Conservation (phyloP, 2,797 vertebrate species). For the Microchirus variegatus region DNA sequence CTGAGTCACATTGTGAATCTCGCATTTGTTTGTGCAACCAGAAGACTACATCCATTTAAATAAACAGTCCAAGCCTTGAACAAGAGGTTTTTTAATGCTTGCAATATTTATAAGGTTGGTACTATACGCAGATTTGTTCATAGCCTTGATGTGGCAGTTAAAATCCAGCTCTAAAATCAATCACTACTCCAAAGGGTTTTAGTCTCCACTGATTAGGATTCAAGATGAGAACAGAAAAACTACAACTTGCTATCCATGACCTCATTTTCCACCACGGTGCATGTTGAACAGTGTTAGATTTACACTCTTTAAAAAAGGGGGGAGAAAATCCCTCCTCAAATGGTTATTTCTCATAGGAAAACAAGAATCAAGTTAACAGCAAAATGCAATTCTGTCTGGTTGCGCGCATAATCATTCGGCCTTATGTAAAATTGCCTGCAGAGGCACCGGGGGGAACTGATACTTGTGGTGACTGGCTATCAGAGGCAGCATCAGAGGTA, state of each 20-base stretch:
- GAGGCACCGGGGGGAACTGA: constrained; percentile 62
- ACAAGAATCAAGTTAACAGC: constrained; percentile 64
- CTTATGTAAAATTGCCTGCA: constrained; percentile 65
- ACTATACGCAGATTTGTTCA: no score
- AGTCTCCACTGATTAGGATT: no score
- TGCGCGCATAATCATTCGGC: constrained; percentile 63
- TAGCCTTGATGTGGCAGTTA: no score
- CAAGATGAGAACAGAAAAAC: neutral
- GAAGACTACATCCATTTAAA: no score
- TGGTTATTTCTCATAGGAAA: constrained; percentile 58
- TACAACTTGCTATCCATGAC: constrained; percentile 36
- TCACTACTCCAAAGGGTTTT: no score
- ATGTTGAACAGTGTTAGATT: constrained; percentile 49
- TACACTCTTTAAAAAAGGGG: constrained; percentile 32
- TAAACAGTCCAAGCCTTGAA: no score
- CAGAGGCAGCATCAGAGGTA: constrained; percentile 79
- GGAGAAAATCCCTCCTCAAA: constrained; percentile 35
- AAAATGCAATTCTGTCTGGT: constrained; percentile 67
- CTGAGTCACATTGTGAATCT: no score
- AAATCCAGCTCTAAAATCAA: no score
- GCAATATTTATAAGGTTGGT: no score
- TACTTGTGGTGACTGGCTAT: constrained; percentile 78
- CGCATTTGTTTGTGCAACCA: no score
- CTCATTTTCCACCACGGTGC: constrained; percentile 42
- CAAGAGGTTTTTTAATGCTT: no score